Evolutionary conservation across 2,113 vertebrate genomes (phyloP).

Genomic region (Saimiri boliviensis): DNA sequence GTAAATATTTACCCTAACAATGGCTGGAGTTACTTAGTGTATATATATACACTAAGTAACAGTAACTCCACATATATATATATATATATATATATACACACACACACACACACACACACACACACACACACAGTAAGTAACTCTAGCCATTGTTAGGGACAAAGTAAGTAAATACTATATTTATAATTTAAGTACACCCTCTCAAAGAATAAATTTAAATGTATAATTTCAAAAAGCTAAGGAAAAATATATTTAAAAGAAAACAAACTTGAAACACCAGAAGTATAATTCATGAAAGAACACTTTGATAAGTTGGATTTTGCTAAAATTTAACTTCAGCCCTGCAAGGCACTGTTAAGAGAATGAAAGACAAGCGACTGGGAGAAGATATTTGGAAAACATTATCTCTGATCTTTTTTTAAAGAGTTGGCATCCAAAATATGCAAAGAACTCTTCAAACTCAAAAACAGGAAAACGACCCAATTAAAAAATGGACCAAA

Average conservation of each 20-base stretch:
- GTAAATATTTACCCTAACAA: no score
- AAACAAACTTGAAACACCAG: not conserved
- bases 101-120: no score
- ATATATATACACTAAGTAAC: no score
- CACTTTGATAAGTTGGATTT: not conserved
- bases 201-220: not conserved
- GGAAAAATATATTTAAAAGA: not conserved
- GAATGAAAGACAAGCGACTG: not conserved
- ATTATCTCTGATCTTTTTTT: not conserved
- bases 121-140: not conserved
- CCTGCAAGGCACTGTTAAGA: not conserved
- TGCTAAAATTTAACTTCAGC: not conserved
- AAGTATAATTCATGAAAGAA: not conserved
- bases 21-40: no score
- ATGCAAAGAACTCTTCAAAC: not conserved
- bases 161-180: not conserved
- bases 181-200: not conserved
- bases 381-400: not conserved
- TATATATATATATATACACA: no score
- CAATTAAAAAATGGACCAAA: not conserved
- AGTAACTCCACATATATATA: no score
- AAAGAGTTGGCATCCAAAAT: not conserved
- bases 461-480: constrained; percentile 10
- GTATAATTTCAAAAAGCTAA: not conserved
- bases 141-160: not conserved